Percentiles rank a stretch among this genome's conserved stretches.
Evolutionary conservation across 2,888 invertebrate genomes (phyloP).

Genomic region (Timema podura): DNA sequence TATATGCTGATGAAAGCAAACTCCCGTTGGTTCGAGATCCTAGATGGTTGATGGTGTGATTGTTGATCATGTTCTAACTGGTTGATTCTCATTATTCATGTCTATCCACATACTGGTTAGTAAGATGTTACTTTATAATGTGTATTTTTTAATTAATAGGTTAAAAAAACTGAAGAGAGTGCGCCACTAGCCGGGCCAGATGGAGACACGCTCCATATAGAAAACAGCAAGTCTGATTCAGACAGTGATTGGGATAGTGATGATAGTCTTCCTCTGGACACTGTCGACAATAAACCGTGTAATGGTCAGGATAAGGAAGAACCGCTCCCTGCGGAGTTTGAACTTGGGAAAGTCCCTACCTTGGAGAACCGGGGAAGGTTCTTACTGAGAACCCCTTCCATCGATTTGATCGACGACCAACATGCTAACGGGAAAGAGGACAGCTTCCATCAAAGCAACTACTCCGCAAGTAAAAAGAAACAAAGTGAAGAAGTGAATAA

Average conservation of each 20-base stretch:
- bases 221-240: conserved; percentile 19
- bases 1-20: too few relatives aligned
- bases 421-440: too few relatives aligned
- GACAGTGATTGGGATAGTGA: conserved; percentile 35
- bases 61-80: too few relatives aligned
- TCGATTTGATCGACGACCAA: conserved; percentile 31
- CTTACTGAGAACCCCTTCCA: conserved; percentile 29
- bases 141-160: not conserved
- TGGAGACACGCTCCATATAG: not conserved
- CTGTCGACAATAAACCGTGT: conserved; percentile 2
- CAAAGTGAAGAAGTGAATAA: too few relatives aligned
- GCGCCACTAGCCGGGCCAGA: conserved; percentile 2
- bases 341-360: conserved; percentile 13
- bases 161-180: conserved; percentile 13
- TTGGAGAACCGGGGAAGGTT: conserved; percentile 25
- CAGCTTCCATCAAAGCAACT: too few relatives aligned
- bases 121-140: not conserved
- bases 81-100: too few relatives aligned
- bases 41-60: too few relatives aligned
- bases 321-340: conserved; percentile 17
- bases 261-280: conserved; percentile 34
- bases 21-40: too few relatives aligned
- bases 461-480: too few relatives aligned
- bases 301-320: conserved; percentile 27
- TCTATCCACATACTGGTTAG: not conserved